Evolutionary conservation across 2,113 vertebrate genomes (phyloP).

Genomic region (Heliornis fulica): DNA sequence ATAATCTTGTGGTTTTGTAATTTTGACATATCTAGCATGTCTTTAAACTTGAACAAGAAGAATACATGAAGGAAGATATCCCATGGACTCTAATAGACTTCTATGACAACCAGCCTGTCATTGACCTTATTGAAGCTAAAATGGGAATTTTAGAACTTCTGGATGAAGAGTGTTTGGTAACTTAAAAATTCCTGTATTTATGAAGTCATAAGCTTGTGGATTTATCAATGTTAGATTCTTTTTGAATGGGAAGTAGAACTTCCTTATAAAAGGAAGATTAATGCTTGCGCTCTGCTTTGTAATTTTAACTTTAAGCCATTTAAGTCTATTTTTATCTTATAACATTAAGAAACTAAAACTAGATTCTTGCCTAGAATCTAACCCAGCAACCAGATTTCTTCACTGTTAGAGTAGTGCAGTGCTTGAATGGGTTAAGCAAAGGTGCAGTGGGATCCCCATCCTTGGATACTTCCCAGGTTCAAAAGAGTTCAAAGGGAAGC

Average conservation of each 20-base stretch:
- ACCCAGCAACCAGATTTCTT: not conserved
- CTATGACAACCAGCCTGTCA: conserved; percentile 95
- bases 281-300: not conserved
- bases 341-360: not conserved
- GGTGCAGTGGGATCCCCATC: not conserved
- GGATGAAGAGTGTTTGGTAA: conserved; percentile 97
- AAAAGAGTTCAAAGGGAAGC: not conserved
- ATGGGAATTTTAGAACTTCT: conserved; percentile 95
- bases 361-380: not conserved
- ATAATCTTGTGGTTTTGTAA: not conserved
- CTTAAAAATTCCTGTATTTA: not conserved
- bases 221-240: not conserved
- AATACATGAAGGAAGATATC: conserved; percentile 97
- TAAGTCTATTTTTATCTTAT: not conserved
- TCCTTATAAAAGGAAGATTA: not conserved
- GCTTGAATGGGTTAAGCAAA: not conserved
- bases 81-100: conserved; percentile 97
- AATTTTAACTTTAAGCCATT: not conserved
- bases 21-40: conserved; percentile 82
- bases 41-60: conserved; percentile 98
- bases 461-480: accelerated
- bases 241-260: not conserved
- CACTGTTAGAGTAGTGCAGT: not conserved
- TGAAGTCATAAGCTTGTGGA: not conserved
- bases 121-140: conserved; percentile 96